Base-by-base conservation (phyloP, 2,113 vertebrate species). In the Peromyscus maniculatus region DNA sequence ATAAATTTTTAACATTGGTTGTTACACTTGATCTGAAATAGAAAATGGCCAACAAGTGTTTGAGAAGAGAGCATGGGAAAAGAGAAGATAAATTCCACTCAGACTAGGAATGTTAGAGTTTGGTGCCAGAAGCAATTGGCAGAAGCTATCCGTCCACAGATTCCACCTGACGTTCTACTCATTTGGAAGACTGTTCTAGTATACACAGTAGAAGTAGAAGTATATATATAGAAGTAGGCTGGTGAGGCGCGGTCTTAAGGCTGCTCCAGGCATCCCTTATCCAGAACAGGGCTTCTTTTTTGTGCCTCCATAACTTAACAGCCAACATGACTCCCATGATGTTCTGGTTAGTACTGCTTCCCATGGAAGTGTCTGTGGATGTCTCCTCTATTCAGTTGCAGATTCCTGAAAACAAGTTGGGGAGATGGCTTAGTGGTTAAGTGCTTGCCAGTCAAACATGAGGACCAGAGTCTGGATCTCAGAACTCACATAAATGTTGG, bases 311-410 rank as follows among this genome's bases (percentile, higher is more conserved):
- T 39, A 66, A 36, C 77, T 75, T 31, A n/a, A n/a, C 39, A 36
- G 12, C 39, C 95, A 91, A 1, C 69, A 69, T 33, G 71, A 22
- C 66, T 95, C 77, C 55, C 69, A 93, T 66, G 55, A 1, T 28
- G 3, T n/a, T 91, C 67, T 86, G 83, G 87, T 77, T 92, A 78
- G 66, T 24, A 87, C 39, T 31, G 21, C 5, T 95, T 94, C 57
- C 86, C 64, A 22, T 94, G 77, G 72, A 52, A 62, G 62, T 67
- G 22, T 57, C 82, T 93, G 82, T 92, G 28, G 39, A 39, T 26
- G 33, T 93, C 75, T 96, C 86, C 69, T 92, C 39, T 64, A 75
- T 28, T 39, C n/a, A 79, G 62, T 77, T 91, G 26, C 91, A 94
- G 91, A 97, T 78, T 96, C 67, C 94, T 84, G 8, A 21, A 67